These are phyloP conservation scores for Melanotaenia trifasciata DNA, from an alignment of 2,797 vertebrate genomes.

Conservation along the genomic window DNA sequence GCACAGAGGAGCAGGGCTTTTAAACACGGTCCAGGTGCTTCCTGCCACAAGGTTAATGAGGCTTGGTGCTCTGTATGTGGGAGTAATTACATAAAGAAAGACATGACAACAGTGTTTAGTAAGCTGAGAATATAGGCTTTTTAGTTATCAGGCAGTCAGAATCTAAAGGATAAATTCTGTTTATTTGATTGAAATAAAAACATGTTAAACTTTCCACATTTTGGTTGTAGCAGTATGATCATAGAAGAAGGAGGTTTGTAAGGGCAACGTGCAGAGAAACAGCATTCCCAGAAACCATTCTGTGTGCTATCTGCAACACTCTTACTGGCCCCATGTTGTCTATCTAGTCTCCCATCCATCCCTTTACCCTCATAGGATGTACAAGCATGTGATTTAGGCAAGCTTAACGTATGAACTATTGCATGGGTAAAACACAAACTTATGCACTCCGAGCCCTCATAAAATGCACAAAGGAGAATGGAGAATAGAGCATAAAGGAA, in stretches of 20 bases:
- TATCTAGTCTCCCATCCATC: slow-evolving; percentile 37
- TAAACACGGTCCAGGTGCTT: slow-evolving; percentile 54
- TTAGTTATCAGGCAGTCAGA: slow-evolving; percentile 8
- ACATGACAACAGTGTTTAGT: slow-evolving; percentile 43
- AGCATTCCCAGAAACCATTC: slow-evolving; percentile 19
- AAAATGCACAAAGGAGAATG: neutral
- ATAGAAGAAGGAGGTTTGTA: neutral
- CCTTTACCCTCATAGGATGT: neutral
- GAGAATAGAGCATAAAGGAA: neutral
- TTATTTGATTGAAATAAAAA: neutral
- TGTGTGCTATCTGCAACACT: slow-evolving; percentile 19
- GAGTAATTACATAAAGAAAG: slow-evolving; percentile 59
- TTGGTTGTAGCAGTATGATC: neutral
- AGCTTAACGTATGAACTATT: neutral
- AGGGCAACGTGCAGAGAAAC: slow-evolving; percentile 9
- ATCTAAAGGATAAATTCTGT: slow-evolving; percentile 5
- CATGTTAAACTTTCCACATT: slow-evolving; percentile 9
- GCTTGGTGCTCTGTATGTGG: slow-evolving; percentile 37
- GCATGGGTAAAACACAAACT: neutral
- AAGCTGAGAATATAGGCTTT: slow-evolving; percentile 7
- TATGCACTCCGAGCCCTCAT: slow-evolving; percentile 7
- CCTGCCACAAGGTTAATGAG: slow-evolving; percentile 74
- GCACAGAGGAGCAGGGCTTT: slow-evolving; percentile 50
- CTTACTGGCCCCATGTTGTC: slow-evolving; percentile 12
- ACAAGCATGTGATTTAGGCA: slow-evolving; percentile 9